Conservation (phyloP, 2,113 vertebrate species). For the Brachyistius frenatus region DNA sequence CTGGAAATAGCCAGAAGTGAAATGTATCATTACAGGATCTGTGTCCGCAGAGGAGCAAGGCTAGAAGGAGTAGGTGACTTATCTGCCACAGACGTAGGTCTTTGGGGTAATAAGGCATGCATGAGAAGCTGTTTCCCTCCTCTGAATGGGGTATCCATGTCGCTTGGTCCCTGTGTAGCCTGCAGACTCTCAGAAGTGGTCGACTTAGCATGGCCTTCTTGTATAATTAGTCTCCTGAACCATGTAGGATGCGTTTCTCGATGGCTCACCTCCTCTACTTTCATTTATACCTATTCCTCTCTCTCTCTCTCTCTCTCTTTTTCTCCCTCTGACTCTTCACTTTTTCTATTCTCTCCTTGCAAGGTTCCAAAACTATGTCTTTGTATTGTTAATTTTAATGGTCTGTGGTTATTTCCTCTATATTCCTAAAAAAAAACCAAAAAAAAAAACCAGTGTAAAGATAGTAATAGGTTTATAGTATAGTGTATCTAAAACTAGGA, state of each 20-base stretch:
- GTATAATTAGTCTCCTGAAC: slow-evolving; percentile 86
- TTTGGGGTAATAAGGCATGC: slow-evolving; percentile 87
- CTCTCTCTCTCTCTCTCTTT: slow-evolving; percentile 21
- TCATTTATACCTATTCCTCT: slow-evolving; percentile 53
- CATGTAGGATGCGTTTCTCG: slow-evolving; percentile 73
- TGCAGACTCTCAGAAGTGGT: slow-evolving; percentile 78
- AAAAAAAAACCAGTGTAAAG: background rate
- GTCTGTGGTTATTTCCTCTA: background rate
- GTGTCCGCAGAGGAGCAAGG: slow-evolving; percentile 79
- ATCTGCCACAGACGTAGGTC: slow-evolving; percentile 80
- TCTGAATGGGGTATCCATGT: slow-evolving; percentile 78
- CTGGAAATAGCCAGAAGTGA: slow-evolving; percentile 84
- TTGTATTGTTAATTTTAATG: background rate
- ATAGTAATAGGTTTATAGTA: background rate
- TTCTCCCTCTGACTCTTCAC: background rate
- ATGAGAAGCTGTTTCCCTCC: slow-evolving; percentile 85
- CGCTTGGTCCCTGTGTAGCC: slow-evolving; percentile 77
- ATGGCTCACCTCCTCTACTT: slow-evolving; percentile 57
- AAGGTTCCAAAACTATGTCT: too few relatives aligned
- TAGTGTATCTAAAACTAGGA: background rate
- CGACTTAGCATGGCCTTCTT: slow-evolving; percentile 79
- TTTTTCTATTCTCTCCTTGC: slow-evolving; percentile 10
- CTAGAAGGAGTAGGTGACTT: slow-evolving; percentile 84
- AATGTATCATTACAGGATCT: slow-evolving; percentile 87
- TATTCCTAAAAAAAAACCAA: background rate